phyloP scores from a whole-genome alignment of 2,797 vertebrate genomes.

The Parotocinclus haroldoi region DNA sequence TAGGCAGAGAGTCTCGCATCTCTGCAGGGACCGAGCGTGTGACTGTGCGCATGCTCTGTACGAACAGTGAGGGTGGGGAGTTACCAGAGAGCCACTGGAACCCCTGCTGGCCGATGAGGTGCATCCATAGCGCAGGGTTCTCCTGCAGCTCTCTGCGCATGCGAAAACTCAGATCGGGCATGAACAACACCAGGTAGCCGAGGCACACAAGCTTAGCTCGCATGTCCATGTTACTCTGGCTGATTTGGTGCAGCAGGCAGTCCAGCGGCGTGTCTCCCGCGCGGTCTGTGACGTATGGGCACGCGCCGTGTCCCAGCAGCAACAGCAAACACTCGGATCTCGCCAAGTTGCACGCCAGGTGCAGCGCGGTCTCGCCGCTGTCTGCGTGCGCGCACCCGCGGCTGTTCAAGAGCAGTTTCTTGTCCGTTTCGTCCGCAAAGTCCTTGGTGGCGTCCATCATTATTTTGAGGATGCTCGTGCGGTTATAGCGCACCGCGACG shows the following conservation, averaged over 20 bases:
- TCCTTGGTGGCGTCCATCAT: conserved; percentile 73
- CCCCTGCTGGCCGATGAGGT: conserved; percentile 75
- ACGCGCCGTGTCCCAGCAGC: conserved; percentile 81
- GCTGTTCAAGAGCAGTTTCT: conserved; percentile 71
- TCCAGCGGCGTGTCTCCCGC: conserved; percentile 75
- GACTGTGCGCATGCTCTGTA: conserved; percentile 81
- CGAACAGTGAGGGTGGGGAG: conserved; percentile 79
- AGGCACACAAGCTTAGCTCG: conserved; percentile 74
- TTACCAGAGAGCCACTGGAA: conserved; percentile 80
- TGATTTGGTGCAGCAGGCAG: conserved; percentile 73
- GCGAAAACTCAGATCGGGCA: conserved; percentile 60
- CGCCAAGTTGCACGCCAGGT: conserved; percentile 82
- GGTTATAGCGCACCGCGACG: conserved; percentile 86
- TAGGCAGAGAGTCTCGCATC: conserved; percentile 77
- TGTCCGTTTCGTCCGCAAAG: conserved; percentile 48
- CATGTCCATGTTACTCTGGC: conserved; percentile 45
- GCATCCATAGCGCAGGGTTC: conserved; percentile 73
- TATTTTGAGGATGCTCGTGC: conserved; percentile 73
- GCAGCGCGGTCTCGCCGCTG: conserved; percentile 79
- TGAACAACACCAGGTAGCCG: conserved; percentile 82
- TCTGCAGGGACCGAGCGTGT: conserved; percentile 74
- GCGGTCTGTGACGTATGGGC: conserved; percentile 64
- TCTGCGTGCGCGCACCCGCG: conserved; percentile 78
- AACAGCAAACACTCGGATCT: conserved; percentile 81
- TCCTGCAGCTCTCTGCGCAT: conserved; percentile 67